Conservation (phyloP, 2,113 vertebrate genomes). For the Daphoenositta chrysoptera region DNA sequence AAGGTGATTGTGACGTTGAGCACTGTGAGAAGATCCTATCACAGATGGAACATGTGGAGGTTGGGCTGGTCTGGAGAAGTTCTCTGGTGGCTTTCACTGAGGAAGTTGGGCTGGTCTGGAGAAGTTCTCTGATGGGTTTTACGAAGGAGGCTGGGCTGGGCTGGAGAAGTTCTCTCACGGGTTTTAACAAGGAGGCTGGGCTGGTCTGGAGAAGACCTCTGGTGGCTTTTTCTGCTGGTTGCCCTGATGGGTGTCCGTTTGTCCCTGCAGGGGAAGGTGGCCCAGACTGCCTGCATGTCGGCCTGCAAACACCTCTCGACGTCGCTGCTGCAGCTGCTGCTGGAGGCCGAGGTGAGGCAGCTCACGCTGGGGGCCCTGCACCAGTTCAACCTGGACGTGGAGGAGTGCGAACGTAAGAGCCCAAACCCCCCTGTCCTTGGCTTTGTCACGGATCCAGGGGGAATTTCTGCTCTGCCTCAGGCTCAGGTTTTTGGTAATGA, state of each 20-base stretch:
- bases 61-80: accelerated
- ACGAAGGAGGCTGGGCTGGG: accelerated
- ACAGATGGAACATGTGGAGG: neutral
- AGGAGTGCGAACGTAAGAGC: slow-evolving; percentile 90
- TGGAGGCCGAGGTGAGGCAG: slow-evolving; percentile 90
- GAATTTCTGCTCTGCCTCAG: neutral
- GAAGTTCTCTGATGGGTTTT: no score
- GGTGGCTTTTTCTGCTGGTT: accelerated
- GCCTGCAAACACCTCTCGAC: slow-evolving; percentile 96
- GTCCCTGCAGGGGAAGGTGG: slow-evolving; percentile 89
- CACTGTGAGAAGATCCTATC: accelerated
- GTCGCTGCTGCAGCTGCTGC: slow-evolving; percentile 88
- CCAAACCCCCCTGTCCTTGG: accelerated
- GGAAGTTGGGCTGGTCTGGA: no score
- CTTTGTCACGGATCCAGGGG: accelerated
- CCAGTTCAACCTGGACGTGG: slow-evolving; percentile 92
- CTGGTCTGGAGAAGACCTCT: accelerated
- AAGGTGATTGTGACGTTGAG: accelerated
- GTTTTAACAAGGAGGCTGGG: neutral
- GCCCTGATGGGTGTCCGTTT: neutral
- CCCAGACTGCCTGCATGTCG: slow-evolving; percentile 97
- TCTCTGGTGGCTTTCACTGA: accelerated
- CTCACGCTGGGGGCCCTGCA: slow-evolving; percentile 91
- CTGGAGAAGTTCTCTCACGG: neutral
- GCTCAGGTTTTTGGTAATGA: accelerated